These are phyloP conservation scores for Vireo griseus DNA, from an alignment of 2,797 vertebrate species.

Conservation along the genomic window DNA sequence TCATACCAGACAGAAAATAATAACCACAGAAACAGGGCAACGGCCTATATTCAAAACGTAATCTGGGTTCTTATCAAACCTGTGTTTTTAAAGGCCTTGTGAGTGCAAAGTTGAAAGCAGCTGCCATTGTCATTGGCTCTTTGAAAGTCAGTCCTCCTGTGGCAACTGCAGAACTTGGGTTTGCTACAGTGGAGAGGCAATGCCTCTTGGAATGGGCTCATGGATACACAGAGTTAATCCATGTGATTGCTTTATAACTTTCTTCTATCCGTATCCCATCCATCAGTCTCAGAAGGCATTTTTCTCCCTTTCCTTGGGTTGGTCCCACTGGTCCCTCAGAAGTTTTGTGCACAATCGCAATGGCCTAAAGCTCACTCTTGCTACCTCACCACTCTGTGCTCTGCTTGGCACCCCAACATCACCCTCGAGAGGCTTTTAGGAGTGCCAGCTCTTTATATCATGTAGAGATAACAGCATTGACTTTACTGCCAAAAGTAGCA, in stretches of 20 bases:
- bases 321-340: fast-evolving
- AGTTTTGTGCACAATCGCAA: neutral
- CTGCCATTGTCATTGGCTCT: constrained; percentile 33
- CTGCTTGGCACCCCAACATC: neutral
- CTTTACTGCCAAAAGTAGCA: neutral
- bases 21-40: neutral
- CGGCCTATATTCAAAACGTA: constrained; percentile 8
- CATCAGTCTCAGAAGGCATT: neutral
- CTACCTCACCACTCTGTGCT: neutral
- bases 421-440: neutral
- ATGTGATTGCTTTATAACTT: neutral
- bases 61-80: neutral
- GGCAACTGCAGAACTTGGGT: constrained; percentile 39
- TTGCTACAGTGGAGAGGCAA: neutral
- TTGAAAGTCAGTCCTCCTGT: constrained; percentile 30
- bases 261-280: neutral
- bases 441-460: neutral
- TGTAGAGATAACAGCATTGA: neutral
- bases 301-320: neutral
- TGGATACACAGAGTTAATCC: neutral
- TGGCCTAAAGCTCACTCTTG: neutral
- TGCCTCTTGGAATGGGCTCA: neutral
- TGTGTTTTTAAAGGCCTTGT: constrained; percentile 19
- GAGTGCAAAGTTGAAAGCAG: constrained; percentile 38
- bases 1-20: constrained; percentile 8